Conservation (phyloP, 2,797 vertebrate species). For the Eulemur mongoz region DNA sequence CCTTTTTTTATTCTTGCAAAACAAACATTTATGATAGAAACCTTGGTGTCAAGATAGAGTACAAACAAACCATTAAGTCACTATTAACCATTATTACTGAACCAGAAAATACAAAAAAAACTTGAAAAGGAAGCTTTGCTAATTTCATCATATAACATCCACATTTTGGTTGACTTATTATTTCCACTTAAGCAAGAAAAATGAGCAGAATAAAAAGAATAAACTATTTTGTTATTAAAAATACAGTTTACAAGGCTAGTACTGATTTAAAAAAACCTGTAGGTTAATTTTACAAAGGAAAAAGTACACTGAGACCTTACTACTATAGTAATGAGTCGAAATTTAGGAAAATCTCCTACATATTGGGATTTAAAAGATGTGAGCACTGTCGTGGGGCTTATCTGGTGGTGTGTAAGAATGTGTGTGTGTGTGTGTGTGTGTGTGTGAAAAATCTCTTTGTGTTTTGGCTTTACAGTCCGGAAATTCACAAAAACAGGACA, state of each 20-base stretch:
- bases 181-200: conserved; percentile 60
- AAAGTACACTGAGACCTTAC: neutral
- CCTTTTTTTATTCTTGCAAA: conserved; percentile 48
- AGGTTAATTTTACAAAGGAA: neutral
- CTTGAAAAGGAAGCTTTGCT: conserved; percentile 62
- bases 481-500: neutral
- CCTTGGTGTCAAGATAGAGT: conserved; percentile 43
- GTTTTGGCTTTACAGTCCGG: neutral
- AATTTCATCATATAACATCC: conserved; percentile 59
- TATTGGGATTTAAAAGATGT: neutral
- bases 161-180: conserved; percentile 60
- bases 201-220: conserved; percentile 54
- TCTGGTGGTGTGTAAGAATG: neutral
- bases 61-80: conserved; percentile 61
- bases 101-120: conserved; percentile 62
- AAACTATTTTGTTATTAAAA: conserved; percentile 37
- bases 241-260: neutral
- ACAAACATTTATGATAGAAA: conserved; percentile 60
- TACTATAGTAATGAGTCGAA: neutral
- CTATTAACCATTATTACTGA: conserved; percentile 60
- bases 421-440: neutral
- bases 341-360: neutral
- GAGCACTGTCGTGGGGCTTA: neutral
- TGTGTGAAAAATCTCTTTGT: neutral
- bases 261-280: conserved; percentile 11